phyloP scores from a whole-genome alignment of 2,113 vertebrate genomes.

The Saccopteryx leptura region DNA sequence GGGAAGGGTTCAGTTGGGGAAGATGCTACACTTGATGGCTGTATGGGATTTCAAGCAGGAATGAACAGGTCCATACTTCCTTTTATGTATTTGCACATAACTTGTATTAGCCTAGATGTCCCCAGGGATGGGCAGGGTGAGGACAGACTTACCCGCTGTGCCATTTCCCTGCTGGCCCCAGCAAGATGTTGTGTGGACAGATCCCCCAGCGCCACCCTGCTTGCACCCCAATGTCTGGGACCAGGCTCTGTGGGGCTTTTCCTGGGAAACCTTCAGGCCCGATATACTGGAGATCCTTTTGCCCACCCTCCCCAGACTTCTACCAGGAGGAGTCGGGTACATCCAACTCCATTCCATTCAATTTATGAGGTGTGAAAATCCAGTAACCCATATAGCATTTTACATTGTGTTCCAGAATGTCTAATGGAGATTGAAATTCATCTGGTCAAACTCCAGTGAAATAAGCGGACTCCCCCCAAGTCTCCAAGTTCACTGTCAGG shows the following conservation, averaged over 20 bases:
- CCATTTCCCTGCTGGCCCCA: background rate
- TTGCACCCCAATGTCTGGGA: constrained; percentile 72
- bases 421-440: constrained; percentile 88
- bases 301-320: constrained; percentile 66
- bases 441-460: constrained; percentile 87
- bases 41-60: background rate
- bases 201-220: background rate
- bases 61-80: background rate
- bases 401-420: constrained; percentile 88
- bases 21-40: background rate
- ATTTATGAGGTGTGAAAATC: constrained; percentile 89
- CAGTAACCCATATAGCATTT: constrained; percentile 89
- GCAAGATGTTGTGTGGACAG: background rate
- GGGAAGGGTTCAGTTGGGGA: background rate
- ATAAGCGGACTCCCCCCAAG: constrained; percentile 85
- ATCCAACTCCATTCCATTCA: constrained; percentile 85
- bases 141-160: background rate
- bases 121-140: background rate
- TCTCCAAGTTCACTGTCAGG: constrained; percentile 84
- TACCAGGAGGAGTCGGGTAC: constrained; percentile 81
- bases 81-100: background rate
- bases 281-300: constrained; percentile 80
- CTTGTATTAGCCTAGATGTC: background rate
- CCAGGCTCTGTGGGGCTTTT: constrained; percentile 69
- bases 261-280: constrained; percentile 75